Evolutionary conservation across 1,140 invertebrate genomes (phyloP), one percentile per base, ranked within the genome.

Genomic region (Penaeus chinensis): DNA sequence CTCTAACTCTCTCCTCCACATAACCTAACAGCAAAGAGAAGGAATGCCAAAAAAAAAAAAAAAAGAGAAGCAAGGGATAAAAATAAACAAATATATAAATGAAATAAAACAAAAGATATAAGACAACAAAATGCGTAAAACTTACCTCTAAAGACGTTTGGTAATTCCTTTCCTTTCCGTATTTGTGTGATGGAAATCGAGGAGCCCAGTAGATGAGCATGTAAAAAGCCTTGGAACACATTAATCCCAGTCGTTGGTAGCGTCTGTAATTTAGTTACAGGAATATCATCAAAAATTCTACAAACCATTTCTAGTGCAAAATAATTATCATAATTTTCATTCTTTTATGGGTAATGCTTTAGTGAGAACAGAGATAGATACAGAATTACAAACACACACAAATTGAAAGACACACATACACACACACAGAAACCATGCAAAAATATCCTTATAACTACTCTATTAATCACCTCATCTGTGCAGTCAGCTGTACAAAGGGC

Each of bases 161-260:
- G 94, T 20, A 97, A 91, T 92, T 98, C 96, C 89, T 95, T 94
- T 13, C 94, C 95, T 32, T 94, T 94, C 0, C 85, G 78, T 65
- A 98, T 94, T 91, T 97, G 96, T 76, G 96, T 94, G 32, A 97
- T 91, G 22, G 94, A 94, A 89, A 98, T 94, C 91, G 95, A 95
- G 74, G 94, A 94, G 19, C 96, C 96, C n/a, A 95, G 95, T 24
- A 96, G 93, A 92, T 97, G 96, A 0, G 96, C 96, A 91, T 97
- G 96, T 10, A 97, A 91, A 1, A 96, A 93, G 1, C 96, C 96
- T 1, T 96, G 96, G 2, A 96, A 94, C 1, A 97, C 94, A 91
- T 96, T 96, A 24, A 97, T 95, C 2, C 96, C 96, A 42, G 94
- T 93, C 78, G 94, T 93, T 0, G 96, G 96, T 91, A 97, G 94